phyloP scores from a whole-genome alignment of 2,797 vertebrate species.

The Pangasius krempfi region DNA sequence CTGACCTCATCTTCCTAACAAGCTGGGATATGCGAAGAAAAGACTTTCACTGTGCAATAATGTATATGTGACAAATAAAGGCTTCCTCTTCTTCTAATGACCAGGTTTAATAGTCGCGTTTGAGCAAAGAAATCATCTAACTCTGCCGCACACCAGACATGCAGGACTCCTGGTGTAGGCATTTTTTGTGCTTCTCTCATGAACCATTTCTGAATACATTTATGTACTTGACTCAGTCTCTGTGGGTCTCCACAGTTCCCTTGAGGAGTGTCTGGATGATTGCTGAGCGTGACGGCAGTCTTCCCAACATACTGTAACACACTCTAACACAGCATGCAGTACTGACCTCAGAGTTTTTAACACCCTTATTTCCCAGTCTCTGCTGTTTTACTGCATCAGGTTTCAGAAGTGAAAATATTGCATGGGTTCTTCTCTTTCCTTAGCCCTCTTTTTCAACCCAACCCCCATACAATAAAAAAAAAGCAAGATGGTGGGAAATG shows the following conservation, averaged over 20 bases:
- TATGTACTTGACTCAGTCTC: slow-evolving; percentile 21
- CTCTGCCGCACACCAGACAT: neutral
- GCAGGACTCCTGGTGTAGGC: neutral
- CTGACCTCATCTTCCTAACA: too few species aligned
- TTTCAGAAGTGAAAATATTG: slow-evolving; percentile 60
- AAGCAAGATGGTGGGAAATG: slow-evolving; percentile 69
- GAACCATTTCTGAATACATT: slow-evolving; percentile 20
- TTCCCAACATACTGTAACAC: slow-evolving; percentile 23
- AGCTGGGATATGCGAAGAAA: too few species aligned
- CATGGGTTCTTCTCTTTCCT: slow-evolving; percentile 59
- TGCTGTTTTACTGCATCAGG: slow-evolving; percentile 28
- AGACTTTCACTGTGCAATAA: too few species aligned
- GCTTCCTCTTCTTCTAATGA: neutral
- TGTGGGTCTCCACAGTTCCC: slow-evolving; percentile 14
- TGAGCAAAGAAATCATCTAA: neutral
- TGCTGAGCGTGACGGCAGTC: slow-evolving; percentile 28
- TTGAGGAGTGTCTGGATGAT: slow-evolving; percentile 28
- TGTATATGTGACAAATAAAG: too few species aligned
- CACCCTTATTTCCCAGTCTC: slow-evolving; percentile 7
- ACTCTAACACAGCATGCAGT: slow-evolving; percentile 19
- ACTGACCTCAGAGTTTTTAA: slow-evolving; percentile 15
- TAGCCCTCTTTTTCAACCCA: slow-evolving; percentile 45
- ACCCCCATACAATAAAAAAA: slow-evolving; percentile 66
- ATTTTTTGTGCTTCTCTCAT: slow-evolving; percentile 7
- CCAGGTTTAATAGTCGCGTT: neutral